Percentiles rank a stretch among this genome's conserved stretches.
phyloP scores from a whole-genome alignment of 2,888 invertebrate species.

The Hemicrepidius hirtus region DNA sequence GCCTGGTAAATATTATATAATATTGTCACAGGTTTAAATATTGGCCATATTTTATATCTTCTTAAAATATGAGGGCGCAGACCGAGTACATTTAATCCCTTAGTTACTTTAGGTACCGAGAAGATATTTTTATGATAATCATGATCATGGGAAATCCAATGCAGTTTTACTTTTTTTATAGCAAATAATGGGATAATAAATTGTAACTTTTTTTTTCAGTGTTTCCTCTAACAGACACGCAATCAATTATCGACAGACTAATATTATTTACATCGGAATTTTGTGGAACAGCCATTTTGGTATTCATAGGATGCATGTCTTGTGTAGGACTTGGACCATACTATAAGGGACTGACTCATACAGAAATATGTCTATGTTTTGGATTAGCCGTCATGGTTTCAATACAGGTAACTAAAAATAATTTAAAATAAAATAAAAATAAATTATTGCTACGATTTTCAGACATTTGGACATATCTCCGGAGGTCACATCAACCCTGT shows the following conservation, averaged over 20 bases:
- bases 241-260: slow-evolving; percentile 66
- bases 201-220: too few relatives aligned
- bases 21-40: too few relatives aligned
- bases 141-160: too few relatives aligned
- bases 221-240: slow-evolving; percentile 65
- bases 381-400: slow-evolving; percentile 82
- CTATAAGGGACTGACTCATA: slow-evolving; percentile 67
- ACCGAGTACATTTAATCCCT: too few relatives aligned
- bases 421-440: too few relatives aligned
- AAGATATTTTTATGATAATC: too few relatives aligned
- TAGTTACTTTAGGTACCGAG: too few relatives aligned
- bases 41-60: too few relatives aligned
- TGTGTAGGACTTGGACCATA: slow-evolving; percentile 70
- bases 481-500: slow-evolving; percentile 87
- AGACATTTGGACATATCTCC: slow-evolving; percentile 85
- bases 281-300: slow-evolving; percentile 80
- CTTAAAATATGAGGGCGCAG: too few relatives aligned
- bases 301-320: slow-evolving; percentile 86
- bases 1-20: too few relatives aligned
- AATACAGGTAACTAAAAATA: slow-evolving; percentile 81
- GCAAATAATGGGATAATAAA: too few relatives aligned
- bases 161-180: too few relatives aligned
- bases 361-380: slow-evolving; percentile 78
- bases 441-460: slow-evolving; percentile 63
- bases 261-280: slow-evolving; percentile 75